Evolutionary conservation across 2,888 invertebrate species (phyloP), one percentile per base, ranked within the genome.

Genomic region (Drosophila mercatorum): DNA sequence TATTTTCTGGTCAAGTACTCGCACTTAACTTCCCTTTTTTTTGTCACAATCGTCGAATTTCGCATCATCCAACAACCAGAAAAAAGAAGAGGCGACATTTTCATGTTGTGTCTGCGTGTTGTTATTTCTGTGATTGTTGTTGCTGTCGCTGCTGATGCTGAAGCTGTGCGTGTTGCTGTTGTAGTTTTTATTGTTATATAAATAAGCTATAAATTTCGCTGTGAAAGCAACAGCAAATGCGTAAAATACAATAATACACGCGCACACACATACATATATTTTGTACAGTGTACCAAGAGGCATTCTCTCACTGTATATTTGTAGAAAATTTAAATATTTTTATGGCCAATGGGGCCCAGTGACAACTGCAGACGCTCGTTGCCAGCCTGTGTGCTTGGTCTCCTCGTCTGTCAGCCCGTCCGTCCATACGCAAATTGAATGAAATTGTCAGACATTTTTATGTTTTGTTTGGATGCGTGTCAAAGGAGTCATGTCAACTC

Each of bases 191-290:
- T 87, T 89, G 84, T 81, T 81, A 81, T 84, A 84, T 86, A 86
- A 89, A 89, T 86, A 89, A 86, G 84, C 84, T 88, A 89, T 86
- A 89, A 89, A 83, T 89, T 85, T 79, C 85, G 72, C 65, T 68
- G 78, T 72, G 78, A 72, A 72, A 75, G 84, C 83, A 82, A 66
- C 67, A 72, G 63, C 53, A 73, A 78, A 61, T 64, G 68, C 78
- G 78, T 77, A 58, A 72, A 71, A 60, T 72, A 66, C 70, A 71
- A 58, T 62, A 58, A 63, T 44, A 59, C 40, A 44, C 41, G 2
- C 22, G 1, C 22, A 22, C 22, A 62, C 38, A 49, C 44, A 55
- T 26, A 34, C 3, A 34, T 12, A 31, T 14, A 11, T 51, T 28
- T 36, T 10, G 17, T 34, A 41, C 11, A 41, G 51, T 63, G 51